Base-by-base conservation (phyloP, 2,888 invertebrate genomes). In the Adelphocoris suturalis region DNA sequence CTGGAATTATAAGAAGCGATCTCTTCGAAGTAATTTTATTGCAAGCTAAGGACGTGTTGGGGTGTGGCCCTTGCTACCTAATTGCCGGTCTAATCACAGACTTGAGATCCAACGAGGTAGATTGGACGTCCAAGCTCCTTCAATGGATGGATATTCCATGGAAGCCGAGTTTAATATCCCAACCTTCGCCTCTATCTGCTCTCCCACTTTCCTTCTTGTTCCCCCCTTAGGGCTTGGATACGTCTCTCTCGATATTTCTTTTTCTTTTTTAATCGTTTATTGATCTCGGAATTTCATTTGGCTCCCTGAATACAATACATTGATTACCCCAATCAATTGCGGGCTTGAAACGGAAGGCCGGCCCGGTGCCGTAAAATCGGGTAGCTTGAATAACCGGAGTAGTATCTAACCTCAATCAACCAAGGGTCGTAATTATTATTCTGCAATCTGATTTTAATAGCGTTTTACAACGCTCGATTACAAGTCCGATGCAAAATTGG, bases 201-300 rank as follows among this genome's bases (percentile, higher is more conserved):
- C 78, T n/a, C 28, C 14, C 28, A 46, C 0, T 46, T 46, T 46
- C 46, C 37, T 28, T 16, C 46, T 9, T 19, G 13, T 27, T 27
- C 76, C 27, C 27, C 5, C 27, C 28, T 7, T 27, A 75, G 37
- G 14, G 27, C 28, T 5, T 27, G 76, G 14, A 76, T 47, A 80
- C n/a, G 48, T 37, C 27, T 48, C 80, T 7, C 46, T 19, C 37
- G 37, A 37, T 37, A 37, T 37, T 37, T 37, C 16, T 55, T 16
- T 52, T 46, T 47, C 4, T 28, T 55, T 52, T 57, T 46, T 75
- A 75, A 86, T 86, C 86, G 37, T 86, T 75, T n/a, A 86, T 86
- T 86, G 86, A 86, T 86, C 86, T 86, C 68, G 68, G 85, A 55
- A 86, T 86, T 86, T 86, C 86, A 86, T 86, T 86, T 48, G 86